A percentile compares a stretch with the other conserved stretches of the same genome.
phyloP scores from a whole-genome alignment of 2,888 invertebrate species.

The Drosophila macrospina region DNA sequence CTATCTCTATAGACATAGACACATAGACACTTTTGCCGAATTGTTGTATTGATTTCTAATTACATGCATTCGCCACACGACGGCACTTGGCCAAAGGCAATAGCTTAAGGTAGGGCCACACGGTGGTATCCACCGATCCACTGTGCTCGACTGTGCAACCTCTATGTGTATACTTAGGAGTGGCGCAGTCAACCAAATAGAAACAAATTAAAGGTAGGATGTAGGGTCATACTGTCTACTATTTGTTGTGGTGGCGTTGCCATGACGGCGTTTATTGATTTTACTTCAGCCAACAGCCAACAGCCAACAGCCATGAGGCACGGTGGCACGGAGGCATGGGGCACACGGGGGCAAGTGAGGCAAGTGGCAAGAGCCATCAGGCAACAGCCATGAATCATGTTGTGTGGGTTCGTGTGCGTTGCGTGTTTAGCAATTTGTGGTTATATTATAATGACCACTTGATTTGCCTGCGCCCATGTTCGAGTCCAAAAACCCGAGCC shows the following conservation, averaged over 20 bases:
- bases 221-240: conserved; percentile 48
- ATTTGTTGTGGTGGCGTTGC: conserved; percentile 75
- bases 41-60: conserved; percentile 75
- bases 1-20: conserved; percentile 7
- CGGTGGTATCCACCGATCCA: conserved; percentile 1
- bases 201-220: conserved; percentile 41
- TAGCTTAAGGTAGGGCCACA: conserved; percentile 61
- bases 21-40: conserved; percentile 48
- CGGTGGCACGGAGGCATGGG: conserved; percentile 29
- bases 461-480: conserved; percentile 63
- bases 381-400: conserved; percentile 73
- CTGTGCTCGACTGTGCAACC: not conserved
- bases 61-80: conserved; percentile 56
- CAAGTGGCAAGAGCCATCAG: conserved; percentile 49
- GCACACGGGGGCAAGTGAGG: conserved; percentile 28
- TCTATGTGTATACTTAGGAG: conserved; percentile 33
- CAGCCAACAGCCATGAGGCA: conserved; percentile 11
- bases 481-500: conserved; percentile 10
- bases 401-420: conserved; percentile 48
- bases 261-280: conserved; percentile 76
- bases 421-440: conserved; percentile 77
- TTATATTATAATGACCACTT: conserved; percentile 78
- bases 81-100: conserved; percentile 47
- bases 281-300: conserved; percentile 49
- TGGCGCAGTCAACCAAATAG: conserved; percentile 55